Evolutionary conservation across 2,797 vertebrate species (phyloP).

Genomic region (Thalassophryne amazonica): DNA sequence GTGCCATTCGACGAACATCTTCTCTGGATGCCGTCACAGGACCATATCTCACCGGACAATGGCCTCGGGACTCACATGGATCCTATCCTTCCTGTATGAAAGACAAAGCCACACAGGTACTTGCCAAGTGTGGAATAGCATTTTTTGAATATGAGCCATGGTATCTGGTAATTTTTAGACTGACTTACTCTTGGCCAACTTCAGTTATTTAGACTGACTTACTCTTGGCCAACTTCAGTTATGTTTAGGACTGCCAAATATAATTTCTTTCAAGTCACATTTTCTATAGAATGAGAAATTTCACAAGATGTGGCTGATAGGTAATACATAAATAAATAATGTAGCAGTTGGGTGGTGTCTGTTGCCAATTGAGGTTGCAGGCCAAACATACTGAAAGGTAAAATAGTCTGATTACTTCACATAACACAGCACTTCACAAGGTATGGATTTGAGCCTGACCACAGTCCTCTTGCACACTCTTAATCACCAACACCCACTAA

Average conservation of each 20-base stretch:
- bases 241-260: neutral
- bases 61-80: slow-evolving; percentile 90
- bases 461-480: slow-evolving; percentile 34
- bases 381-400: neutral
- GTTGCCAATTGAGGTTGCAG: slow-evolving; percentile 3
- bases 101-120: slow-evolving; percentile 97
- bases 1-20: slow-evolving; percentile 88
- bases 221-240: neutral
- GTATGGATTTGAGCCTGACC: slow-evolving; percentile 14
- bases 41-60: slow-evolving; percentile 96
- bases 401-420: slow-evolving; percentile 1
- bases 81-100: slow-evolving; percentile 93
- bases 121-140: neutral
- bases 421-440: slow-evolving; percentile 15
- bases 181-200: neutral
- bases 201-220: too few species aligned
- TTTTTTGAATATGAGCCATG: neutral
- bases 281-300: neutral
- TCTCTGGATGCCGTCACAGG: slow-evolving; percentile 94
- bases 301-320: slow-evolving; percentile 1
- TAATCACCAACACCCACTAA: slow-evolving; percentile 36
- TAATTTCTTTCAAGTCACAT: neutral
- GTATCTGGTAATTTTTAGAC: neutral
- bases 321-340: slow-evolving; percentile 9
- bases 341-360: neutral